Base-by-base conservation (phyloP, 1,140 invertebrate species). In the Drosophila sp. region DNA sequence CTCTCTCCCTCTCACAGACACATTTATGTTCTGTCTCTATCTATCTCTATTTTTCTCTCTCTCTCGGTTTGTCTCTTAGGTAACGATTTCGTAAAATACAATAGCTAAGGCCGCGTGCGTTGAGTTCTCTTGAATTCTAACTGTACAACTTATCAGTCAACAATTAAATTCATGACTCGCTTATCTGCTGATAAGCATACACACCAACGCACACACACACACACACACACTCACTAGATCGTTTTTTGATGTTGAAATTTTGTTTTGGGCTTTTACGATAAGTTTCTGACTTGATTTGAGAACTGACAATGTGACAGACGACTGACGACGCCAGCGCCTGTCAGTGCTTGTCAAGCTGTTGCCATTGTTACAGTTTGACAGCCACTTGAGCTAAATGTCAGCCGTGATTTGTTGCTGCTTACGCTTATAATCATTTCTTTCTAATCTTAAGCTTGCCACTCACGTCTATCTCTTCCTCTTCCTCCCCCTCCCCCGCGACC, bases 101-200 rank as follows among this genome's bases (percentile, higher is more conserved):
- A 72, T 67, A 72, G 70, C 67, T 40, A 67, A 67, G 64, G 69
- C 69, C 64, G 67, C 8, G 43, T 50, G 34, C 25, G 36, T 7
- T 34, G 18, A 21, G 13, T 46, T 38, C 40, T 40, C 41, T 27
- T 36, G 25, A 53, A 50, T 64, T 72, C 43, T 65, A 58, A 72
- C 53, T 51, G 62, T 65, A 53, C 38, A 67, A 76, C 65, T 64
- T 83, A 83, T 83, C 76, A 63, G 75, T 71, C 80, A 69, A 70
- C 76, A 72, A 81, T 81, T 72, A 75, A 72, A 76, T 65, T 64
- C 72, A 72, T 48, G 64, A 48, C 59, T 62, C 40, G 76, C 80
- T 83, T 83, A 83, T 83, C 80, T 73, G 53, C 61, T 83, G 80
- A 83, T 83, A 83, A 84, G 54, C 56, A 45, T 62, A 70, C 78